Base-by-base conservation (phyloP, 2,888 invertebrate species). In the Aquatica leii region DNA sequence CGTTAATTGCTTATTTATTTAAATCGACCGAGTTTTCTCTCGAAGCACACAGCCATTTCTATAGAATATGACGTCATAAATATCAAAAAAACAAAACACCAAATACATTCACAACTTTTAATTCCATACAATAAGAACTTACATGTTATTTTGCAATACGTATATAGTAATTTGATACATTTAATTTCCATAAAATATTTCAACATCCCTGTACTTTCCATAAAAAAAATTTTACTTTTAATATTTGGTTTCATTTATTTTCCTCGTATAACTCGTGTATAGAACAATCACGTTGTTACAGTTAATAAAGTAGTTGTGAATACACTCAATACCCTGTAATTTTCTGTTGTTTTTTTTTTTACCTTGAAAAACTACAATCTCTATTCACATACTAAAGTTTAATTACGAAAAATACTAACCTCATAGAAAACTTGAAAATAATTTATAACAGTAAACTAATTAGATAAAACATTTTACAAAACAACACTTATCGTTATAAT, bases 311-410 rank as follows among this genome's bases (percentile, higher is more conserved):
- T 57, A 65, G 59, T 66, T 66, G 65, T 65, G 65, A 65, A 65
- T 61, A 65, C 59, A 65, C 53, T 65, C 35, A 60, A 60, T 65
- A 65, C 65, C 65, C 65, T 65, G 65, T 65, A 48, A 50, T 60
- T 61, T 65, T 57, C 48, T 56, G 21, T 31, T n/a, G n/a, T 24
- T 50, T 15, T 34, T 35, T 18, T 11, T 43, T 43, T 43, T 43
- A 17, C 17, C 49, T 61, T 56, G 55, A 61, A 61, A 65, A 60
- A 65, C 59, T 65, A 65, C 55, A 41, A 55, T 55, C 20, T 63
- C 49, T 59, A 20, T 31, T 51, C n/a, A 34, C 49, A 49, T 20
- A 20, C 46, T 46, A 46, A 46, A 24, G 41, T 51, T 51, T 8
- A 46, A 17, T 15, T 41, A 18, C 2, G 12, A 37, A 12, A 37